Evolutionary conservation across 2,888 invertebrate species (phyloP).

Genomic region (Dinocampus coccinellae): DNA sequence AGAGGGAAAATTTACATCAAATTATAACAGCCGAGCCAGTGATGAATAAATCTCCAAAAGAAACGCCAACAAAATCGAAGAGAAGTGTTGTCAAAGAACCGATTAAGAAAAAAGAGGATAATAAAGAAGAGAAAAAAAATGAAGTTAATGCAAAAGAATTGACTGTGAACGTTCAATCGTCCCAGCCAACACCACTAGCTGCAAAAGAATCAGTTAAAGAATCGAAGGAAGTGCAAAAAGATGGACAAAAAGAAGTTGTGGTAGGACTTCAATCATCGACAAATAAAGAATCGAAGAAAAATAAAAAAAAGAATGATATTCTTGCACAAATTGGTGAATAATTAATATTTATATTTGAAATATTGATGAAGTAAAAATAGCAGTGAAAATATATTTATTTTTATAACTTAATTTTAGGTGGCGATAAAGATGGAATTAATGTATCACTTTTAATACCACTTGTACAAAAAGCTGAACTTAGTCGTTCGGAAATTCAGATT

Average conservation of each 20-base stretch:
- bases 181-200: conserved; percentile 20
- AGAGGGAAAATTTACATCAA: conserved; percentile 62
- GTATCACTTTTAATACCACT: conserved; percentile 80
- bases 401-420: conserved; percentile 69
- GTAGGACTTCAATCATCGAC: conserved; percentile 43
- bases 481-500: conserved; percentile 89
- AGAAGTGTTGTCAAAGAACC: conserved; percentile 56
- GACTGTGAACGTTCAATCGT: conserved; percentile 21
- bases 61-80: conserved; percentile 63
- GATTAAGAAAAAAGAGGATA: conserved; percentile 55
- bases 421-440: conserved; percentile 79
- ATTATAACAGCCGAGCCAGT: conserved; percentile 52
- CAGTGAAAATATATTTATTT: conserved; percentile 4
- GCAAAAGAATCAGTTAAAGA: conserved; percentile 46
- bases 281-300: conserved; percentile 67
- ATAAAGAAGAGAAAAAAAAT: conserved; percentile 57
- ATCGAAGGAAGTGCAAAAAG: conserved; percentile 57
- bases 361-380: not conserved
- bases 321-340: conserved; percentile 73
- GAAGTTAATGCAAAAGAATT: conserved; percentile 41
- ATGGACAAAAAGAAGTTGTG: conserved; percentile 40
- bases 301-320: conserved; percentile 75
- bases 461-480: conserved; percentile 84
- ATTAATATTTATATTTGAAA: not conserved
- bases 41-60: conserved; percentile 63